Base-by-base conservation (phyloP, 2,113 vertebrate genomes). In the Myotis davidii region DNA sequence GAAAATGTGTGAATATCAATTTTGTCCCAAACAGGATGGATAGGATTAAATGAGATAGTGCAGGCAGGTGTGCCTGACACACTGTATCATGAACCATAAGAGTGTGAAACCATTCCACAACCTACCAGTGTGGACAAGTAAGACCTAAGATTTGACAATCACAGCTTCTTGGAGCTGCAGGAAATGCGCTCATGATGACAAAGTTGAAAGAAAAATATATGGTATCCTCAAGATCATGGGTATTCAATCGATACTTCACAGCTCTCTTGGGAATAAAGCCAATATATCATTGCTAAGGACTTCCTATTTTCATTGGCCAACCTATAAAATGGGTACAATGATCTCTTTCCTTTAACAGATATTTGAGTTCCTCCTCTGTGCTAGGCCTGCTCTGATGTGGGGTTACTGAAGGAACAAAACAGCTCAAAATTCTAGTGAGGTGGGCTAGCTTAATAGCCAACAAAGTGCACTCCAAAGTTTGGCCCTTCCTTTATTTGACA, bases 391-490 rank as follows among this genome's bases (percentile, higher is more conserved):
- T 86, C 56, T 16, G 52, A 3, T 9, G 34, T 50, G 23, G 14
- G 78, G 67, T 13, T 1, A 52, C 32, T 27, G 21, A 29, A 70
- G 45, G 18, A 78, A 67, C 4, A 74, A 32, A 78, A 77, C 8
- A 42, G 48, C 54, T 54, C 37, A 6, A 6, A 17, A 17, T 5
- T 76, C 67, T 39, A 72, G 50, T 25, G n/a, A 89, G 25, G 27
- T n/a, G 27, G 29, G 42, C 16, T 7, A n/a, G 54, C 25, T 48
- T 32, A 56, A 10, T 2, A 21, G 45, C 11, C 0, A 2, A 45
- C 14, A 2, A n/a, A 45, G 67, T 27, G 4, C n/a, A 3, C 0
- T 1, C 4, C 17, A 54, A 73, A 39, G n/a, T 21, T 48, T 34
- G 54, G 37, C 10, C 45, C 23, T 79, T 65, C n/a, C 9, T 37